Conservation (phyloP, 2,797 vertebrate genomes). For the Cryptoblepharus egeriae region DNA sequence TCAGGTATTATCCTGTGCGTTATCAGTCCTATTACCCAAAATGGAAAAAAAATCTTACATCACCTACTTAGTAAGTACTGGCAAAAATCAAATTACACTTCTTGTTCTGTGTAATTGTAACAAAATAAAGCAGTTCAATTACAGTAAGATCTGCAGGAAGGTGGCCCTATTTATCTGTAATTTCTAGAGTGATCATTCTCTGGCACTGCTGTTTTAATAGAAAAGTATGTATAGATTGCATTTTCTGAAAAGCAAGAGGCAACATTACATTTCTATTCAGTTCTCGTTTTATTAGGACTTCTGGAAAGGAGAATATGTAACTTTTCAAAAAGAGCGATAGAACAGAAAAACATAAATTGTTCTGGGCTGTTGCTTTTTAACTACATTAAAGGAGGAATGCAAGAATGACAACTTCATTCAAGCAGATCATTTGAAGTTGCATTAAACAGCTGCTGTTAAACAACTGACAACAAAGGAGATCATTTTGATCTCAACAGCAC, state of each 20-base stretch:
- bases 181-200: conserved; percentile 30
- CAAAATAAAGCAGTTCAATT: conserved; percentile 34
- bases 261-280: background rate
- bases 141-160: background rate
- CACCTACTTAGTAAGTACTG: conserved; percentile 27
- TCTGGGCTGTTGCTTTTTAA: conserved; percentile 51
- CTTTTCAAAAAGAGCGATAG: conserved; percentile 52
- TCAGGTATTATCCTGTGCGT: conserved; percentile 45
- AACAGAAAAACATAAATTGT: conserved; percentile 27
- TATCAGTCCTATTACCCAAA: conserved; percentile 45
- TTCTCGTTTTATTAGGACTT: conserved; percentile 29
- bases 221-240: conserved; percentile 29
- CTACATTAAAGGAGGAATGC: conserved; percentile 73
- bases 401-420: conserved; percentile 80
- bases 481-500: conserved; percentile 71
- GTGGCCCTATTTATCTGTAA: background rate
- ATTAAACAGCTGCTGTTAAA: conserved; percentile 80
- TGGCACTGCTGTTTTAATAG: conserved; percentile 19
- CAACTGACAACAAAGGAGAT: conserved; percentile 78
- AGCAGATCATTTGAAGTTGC: conserved; percentile 80
- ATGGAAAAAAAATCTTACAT: conserved; percentile 2
- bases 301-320: conserved; percentile 37
- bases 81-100: background rate
- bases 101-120: conserved; percentile 8
- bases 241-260: background rate